Base-by-base conservation (phyloP, 2,113 vertebrate species). In the Serilophus lunatus region DNA sequence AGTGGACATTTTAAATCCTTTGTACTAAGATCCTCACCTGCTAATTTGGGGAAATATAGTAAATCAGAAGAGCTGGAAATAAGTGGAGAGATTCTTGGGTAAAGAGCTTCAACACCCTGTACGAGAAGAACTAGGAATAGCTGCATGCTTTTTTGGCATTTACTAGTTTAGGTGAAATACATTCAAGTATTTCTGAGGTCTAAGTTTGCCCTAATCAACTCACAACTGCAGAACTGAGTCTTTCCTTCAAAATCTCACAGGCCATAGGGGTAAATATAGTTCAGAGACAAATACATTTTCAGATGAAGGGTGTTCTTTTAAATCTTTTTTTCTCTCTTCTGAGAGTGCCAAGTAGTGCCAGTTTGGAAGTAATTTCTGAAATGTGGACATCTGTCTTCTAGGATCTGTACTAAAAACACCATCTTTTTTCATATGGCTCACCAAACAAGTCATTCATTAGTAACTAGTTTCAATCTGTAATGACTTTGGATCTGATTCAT, bases 371-470 rank as follows among this genome's bases (percentile, higher is more conserved):
- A 92, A 85, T 96, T 96, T 95, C 79, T 96, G 85, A 96, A 95
- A 96, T 88, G 76, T 90, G 93, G 92, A 83, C 94, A 95, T 93
- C 94, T 97, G 94, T 96, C 95, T 96, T 84, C 92, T 42, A 92
- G 69, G 64, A 93, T 93, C 72, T 86, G 88, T 88, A 78, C 94
- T 94, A 88, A 95, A 97, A 96, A 97, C 95, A 96, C 60, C 79
- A 92, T 79, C n/a, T 86, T 94, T 95, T 95, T 92, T 96, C 90
- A 71, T 81, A 86, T 38, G 56, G 71, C 90, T 97, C 92, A 90
- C 69, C 79, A 96, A 96, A 97, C 69, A 93, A 95, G 60, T 71
- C 19, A 92, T 88, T 95, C 85, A 90, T 93, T 96, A 96, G 88
- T 75, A 88, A 71, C 60, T 60, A 78, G 51, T 65, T 59, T 88